Conservation (phyloP, 2,797 vertebrate genomes). For the Rhinella marina region DNA sequence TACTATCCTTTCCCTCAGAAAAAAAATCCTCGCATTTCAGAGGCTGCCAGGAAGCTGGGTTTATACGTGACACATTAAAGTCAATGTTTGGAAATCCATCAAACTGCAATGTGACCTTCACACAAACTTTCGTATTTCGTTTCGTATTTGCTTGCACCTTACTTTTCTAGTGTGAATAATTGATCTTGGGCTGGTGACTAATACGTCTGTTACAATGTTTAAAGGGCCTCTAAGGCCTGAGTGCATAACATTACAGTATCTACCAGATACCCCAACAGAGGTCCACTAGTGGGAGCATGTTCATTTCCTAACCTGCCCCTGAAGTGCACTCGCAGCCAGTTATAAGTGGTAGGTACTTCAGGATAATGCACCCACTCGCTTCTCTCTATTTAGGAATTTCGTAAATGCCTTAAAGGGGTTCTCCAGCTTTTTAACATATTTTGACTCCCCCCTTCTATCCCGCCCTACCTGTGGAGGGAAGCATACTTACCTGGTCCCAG, state of each 20-base stretch:
- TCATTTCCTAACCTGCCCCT: not conserved
- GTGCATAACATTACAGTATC: not conserved
- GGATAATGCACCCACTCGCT: not conserved
- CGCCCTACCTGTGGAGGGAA: no score
- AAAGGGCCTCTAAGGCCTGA: not conserved
- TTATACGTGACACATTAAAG: constrained; percentile 81
- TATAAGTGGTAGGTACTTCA: not conserved
- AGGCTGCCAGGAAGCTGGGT: constrained; percentile 83
- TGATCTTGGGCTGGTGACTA: not conserved
- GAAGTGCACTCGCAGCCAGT: not conserved
- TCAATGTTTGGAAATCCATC: constrained; percentile 29
- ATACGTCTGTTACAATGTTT: not conserved
- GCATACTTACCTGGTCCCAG: no score
- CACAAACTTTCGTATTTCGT: not conserved
- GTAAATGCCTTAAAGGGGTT: not conserved
- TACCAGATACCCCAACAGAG: not conserved
- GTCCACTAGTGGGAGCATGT: not conserved
- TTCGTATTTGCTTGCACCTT: not conserved
- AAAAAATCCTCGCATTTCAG: constrained; percentile 82
- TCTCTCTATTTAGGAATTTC: not conserved
- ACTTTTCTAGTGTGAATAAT: not conserved
- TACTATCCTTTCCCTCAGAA: constrained; percentile 85
- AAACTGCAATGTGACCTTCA: constrained; percentile 26
- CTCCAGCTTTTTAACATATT: not conserved
- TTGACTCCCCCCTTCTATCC: no score